These are phyloP conservation scores for Aurelia aurita DNA, from an alignment of 30 jellyfish, hydroid and myxozoan genomes.

Conservation along the genomic window DNA sequence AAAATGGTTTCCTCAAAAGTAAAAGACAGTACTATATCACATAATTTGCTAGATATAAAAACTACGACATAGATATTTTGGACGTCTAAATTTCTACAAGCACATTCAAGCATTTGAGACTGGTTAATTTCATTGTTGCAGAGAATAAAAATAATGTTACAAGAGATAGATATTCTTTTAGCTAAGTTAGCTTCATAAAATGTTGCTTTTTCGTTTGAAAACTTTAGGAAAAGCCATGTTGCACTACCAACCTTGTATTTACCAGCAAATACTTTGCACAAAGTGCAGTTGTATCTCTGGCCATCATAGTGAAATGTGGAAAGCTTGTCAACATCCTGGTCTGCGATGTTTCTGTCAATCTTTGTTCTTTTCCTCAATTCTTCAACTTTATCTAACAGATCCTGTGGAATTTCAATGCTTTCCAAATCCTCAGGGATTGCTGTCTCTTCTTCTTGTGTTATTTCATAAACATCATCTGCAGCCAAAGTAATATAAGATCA, in stretches of 20 bases:
- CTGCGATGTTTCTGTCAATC: slow-evolving; percentile 95
- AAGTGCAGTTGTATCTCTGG: slow-evolving; percentile 73
- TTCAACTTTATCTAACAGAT: slow-evolving; percentile 82
- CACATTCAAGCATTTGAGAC: too few species aligned
- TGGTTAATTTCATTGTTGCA: too few species aligned
- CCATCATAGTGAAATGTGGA: slow-evolving; percentile 87
- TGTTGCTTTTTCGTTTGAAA: too few species aligned
- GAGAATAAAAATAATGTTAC: too few species aligned
- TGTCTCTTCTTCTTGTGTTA: slow-evolving; percentile 32
- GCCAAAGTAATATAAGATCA: too few species aligned
- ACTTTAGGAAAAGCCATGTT: background rate
- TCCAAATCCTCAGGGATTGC: slow-evolving; percentile 40
- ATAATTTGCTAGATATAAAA: too few species aligned
- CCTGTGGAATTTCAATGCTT: slow-evolving; percentile 68
- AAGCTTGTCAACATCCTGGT: slow-evolving; percentile 95
- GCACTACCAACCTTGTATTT: slow-evolving; percentile 42
- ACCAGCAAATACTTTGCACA: slow-evolving; percentile 66
- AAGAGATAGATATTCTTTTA: too few species aligned
- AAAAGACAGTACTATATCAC: too few species aligned
- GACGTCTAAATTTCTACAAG: too few species aligned
- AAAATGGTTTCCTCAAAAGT: too few species aligned
- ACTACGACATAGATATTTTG: too few species aligned
- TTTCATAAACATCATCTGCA: slow-evolving; percentile 57
- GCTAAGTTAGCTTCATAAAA: too few species aligned
- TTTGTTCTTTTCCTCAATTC: slow-evolving; percentile 89